Percentiles rank a stretch among this genome's conserved stretches.
Evolutionary conservation across 2,888 invertebrate species (phyloP).

Genomic region (Hyposoter dolosus): DNA sequence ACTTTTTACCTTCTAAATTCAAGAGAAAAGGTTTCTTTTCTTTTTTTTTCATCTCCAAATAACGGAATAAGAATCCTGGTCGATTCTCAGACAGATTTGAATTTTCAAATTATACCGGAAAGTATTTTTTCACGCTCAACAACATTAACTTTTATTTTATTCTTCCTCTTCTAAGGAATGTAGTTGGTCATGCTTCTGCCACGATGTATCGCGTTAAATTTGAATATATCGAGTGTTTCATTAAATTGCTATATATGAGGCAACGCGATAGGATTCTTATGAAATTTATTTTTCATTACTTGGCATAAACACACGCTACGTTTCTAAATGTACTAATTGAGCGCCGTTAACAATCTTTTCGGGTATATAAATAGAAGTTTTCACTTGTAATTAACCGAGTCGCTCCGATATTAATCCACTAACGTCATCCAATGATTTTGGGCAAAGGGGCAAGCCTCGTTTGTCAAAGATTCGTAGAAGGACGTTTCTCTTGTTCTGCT

Average conservation of each 20-base stretch:
- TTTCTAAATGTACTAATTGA: slow-evolving; percentile 3
- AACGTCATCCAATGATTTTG: neutral
- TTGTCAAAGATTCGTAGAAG: slow-evolving; percentile 1
- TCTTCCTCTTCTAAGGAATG: neutral
- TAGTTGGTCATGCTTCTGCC: neutral
- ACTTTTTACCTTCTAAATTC: neutral
- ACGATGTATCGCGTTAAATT: neutral
- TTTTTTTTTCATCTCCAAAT: neutral
- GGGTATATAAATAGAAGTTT: neutral
- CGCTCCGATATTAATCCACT: neutral
- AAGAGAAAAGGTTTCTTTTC: neutral
- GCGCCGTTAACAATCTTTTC: neutral
- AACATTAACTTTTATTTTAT: neutral
- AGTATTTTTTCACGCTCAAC: neutral
- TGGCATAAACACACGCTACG: neutral
- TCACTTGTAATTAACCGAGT: neutral
- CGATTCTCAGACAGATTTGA: neutral
- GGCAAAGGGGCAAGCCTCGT: neutral
- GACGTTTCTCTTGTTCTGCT: slow-evolving; percentile 35
- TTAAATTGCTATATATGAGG: neutral
- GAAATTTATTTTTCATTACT: slow-evolving; percentile 2
- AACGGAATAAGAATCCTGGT: neutral
- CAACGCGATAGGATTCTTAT: neutral
- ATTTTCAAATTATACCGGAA: neutral
- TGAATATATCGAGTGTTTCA: neutral